phyloP scores from a whole-genome alignment of 2,797 vertebrate species.

The Brachymystax lenok region DNA sequence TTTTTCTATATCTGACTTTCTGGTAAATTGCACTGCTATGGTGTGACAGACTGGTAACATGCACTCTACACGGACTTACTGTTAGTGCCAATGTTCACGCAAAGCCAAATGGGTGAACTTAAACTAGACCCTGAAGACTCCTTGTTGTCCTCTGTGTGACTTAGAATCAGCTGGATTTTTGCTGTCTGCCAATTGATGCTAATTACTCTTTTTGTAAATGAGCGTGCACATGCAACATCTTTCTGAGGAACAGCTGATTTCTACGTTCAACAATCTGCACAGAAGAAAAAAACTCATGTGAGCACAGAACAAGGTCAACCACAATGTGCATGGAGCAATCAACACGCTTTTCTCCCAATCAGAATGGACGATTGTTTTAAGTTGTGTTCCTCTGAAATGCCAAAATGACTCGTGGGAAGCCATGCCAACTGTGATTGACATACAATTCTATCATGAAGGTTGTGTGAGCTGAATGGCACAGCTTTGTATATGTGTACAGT shows the following conservation, averaged over 20 bases:
- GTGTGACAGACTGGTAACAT: conserved; percentile 73
- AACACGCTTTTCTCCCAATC: conserved; percentile 45
- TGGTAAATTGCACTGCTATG: conserved; percentile 79
- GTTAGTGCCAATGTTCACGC: conserved; percentile 81
- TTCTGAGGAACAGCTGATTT: conserved; percentile 58
- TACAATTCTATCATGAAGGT: conserved; percentile 38
- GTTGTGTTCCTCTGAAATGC: conserved; percentile 40
- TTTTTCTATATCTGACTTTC: conserved; percentile 49
- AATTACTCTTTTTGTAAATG: conserved; percentile 32
- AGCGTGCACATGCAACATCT: conserved; percentile 67
- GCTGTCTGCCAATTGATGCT: conserved; percentile 30
- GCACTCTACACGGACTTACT: conserved; percentile 75
- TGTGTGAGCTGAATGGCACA: conserved; percentile 27
- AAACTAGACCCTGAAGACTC: conserved; percentile 39
- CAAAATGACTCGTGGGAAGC: conserved; percentile 59
- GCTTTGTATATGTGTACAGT: conserved; percentile 13
- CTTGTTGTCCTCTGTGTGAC: conserved; percentile 36
- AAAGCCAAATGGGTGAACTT: conserved; percentile 58
- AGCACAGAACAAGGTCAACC: conserved; percentile 50
- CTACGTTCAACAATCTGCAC: conserved; percentile 59
- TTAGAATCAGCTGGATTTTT: conserved; percentile 36
- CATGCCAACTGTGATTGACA: conserved; percentile 46
- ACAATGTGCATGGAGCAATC: conserved; percentile 82
- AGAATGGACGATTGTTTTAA: conserved; percentile 29
- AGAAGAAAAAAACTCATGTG: conserved; percentile 68